Evolutionary conservation across 37 sponge, comb jelly and placozoan genomes (phyloP).

Genomic region (Amphimedon queenslandica): DNA sequence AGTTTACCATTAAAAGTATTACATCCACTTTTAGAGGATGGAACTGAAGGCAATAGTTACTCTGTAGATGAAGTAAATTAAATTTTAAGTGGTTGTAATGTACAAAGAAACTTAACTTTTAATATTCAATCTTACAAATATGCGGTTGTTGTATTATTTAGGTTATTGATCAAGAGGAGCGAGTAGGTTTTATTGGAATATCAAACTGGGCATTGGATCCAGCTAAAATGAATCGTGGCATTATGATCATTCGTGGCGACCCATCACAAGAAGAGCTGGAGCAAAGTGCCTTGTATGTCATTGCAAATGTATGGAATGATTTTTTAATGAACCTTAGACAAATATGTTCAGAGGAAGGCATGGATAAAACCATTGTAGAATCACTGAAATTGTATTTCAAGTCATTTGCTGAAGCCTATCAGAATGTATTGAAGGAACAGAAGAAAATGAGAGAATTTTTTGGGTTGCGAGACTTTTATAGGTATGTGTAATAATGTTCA

Average conservation of each 20-base stretch:
- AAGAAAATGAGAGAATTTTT: conserved; percentile 47
- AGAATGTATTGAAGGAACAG: conserved; percentile 10
- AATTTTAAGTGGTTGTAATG: conserved; percentile 1
- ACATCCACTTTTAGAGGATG: conserved; percentile 80
- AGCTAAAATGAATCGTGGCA: conserved; percentile 95
- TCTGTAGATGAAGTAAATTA: background rate
- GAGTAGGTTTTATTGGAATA: conserved; percentile 88
- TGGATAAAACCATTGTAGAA: conserved; percentile 17
- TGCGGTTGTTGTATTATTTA: conserved; percentile 2
- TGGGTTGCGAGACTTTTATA: conserved; percentile 85
- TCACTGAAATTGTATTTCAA: conserved; percentile 14
- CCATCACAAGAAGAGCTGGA: conserved; percentile 57
- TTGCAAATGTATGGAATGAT: background rate
- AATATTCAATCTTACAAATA: too few species aligned
- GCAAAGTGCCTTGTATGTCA: conserved; percentile 43
- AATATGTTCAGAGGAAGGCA: conserved; percentile 25
- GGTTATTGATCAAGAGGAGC: conserved; percentile 31
- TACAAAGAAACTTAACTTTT: too few species aligned
- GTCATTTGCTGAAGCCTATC: conserved; percentile 40
- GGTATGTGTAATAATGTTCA: conserved; percentile 12
- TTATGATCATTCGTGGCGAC: conserved; percentile 70
- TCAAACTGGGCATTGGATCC: conserved; percentile 97
- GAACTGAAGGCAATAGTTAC: conserved; percentile 54
- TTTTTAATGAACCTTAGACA: background rate
- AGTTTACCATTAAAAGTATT: conserved; percentile 78